phyloP scores from a whole-genome alignment of 2,888 invertebrate genomes.

The Campopleginae sp. region DNA sequence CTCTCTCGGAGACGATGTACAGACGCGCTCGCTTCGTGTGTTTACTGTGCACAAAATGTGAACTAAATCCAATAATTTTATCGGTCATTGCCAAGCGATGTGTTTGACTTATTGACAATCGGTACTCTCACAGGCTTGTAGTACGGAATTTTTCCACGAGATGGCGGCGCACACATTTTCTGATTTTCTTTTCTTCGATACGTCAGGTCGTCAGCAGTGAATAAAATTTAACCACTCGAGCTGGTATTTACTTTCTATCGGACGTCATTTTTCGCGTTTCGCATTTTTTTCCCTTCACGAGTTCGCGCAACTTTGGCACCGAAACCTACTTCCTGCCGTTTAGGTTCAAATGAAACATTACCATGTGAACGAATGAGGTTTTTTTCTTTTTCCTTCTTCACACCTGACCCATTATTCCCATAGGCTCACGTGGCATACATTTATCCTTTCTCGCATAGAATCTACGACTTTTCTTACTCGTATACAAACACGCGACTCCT shows the following conservation, averaged over 20 bases:
- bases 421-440: conserved; percentile 53
- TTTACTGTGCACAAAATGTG: not conserved
- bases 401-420: not conserved
- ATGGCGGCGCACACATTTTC: not conserved
- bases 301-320: conserved; percentile 5
- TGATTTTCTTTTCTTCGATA: not conserved
- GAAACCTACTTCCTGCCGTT: not conserved
- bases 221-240: not conserved
- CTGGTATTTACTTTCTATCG: not conserved
- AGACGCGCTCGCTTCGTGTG: not conserved
- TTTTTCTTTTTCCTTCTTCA: not conserved
- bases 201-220: not conserved
- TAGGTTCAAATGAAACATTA: not conserved
- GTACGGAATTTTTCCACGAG: no score
- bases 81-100: not conserved
- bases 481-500: conserved; percentile 21
- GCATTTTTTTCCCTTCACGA: not conserved
- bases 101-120: no score
- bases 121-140: not conserved
- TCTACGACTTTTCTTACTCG: not conserved
- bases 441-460: not conserved
- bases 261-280: not conserved
- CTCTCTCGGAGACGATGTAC: conserved; percentile 21
- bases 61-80: not conserved
- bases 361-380: not conserved